Evolutionary conservation across 1,140 invertebrate genomes (phyloP).

Genomic region (Cydia fagiglandana): DNA sequence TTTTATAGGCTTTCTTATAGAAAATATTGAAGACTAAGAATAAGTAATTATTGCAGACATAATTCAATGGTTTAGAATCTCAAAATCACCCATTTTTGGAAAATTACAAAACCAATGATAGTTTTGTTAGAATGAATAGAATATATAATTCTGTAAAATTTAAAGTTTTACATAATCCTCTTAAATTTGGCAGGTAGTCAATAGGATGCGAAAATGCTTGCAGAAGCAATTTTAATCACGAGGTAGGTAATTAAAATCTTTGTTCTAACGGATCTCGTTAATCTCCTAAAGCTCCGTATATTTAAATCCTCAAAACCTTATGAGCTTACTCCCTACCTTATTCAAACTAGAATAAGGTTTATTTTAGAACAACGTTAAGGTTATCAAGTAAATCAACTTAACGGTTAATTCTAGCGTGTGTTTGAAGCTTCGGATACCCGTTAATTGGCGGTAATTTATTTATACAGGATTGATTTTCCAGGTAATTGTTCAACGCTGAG

Average conservation of each 20-base stretch:
- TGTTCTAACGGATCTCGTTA: constrained; percentile 18
- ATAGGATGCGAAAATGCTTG: not conserved
- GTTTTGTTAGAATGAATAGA: too few species aligned
- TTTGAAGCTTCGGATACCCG: not conserved
- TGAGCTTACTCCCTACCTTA: not conserved
- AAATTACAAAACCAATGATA: too few species aligned
- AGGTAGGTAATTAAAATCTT: constrained; percentile 9
- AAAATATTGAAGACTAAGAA: too few species aligned
- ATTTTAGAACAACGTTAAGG: not conserved
- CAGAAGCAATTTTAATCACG: constrained; percentile 9
- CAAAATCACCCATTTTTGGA: too few species aligned
- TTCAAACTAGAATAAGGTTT: not conserved
- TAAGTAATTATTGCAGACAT: too few species aligned
- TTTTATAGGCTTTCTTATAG: too few species aligned
- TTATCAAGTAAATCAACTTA: not conserved
- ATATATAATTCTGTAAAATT: too few species aligned
- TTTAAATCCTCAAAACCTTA: constrained; percentile 9
- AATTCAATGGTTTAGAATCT: too few species aligned
- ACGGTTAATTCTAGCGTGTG: constrained; percentile 1
- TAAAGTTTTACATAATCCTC: too few species aligned
- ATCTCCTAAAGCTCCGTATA: constrained; percentile 7
- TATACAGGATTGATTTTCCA: not conserved
- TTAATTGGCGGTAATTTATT: constrained; percentile 6
- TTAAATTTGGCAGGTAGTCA: not conserved
- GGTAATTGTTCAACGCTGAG: not conserved